Base-by-base conservation (phyloP, 2,797 vertebrate genomes). In the Anas capensis region DNA sequence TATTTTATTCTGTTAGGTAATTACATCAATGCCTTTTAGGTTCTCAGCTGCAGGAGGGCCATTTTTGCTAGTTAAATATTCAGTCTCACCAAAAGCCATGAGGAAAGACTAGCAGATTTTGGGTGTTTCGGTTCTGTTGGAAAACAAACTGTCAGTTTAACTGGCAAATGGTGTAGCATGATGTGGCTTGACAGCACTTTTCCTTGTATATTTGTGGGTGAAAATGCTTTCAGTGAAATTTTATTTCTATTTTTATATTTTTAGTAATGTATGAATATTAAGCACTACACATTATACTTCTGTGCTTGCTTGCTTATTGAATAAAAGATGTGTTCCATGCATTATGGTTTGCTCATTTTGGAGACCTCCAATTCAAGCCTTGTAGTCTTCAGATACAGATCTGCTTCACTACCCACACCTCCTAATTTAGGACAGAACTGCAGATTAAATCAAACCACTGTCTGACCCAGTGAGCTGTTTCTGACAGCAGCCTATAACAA, bases 221-320 rank as follows among this genome's bases (percentile, higher is more conserved):
- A 95, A 95, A 97, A 97, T 90, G 98, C 97, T 97, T 96, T 96
- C 93, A 92, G 97, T 97, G 97, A 96, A 95, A 95, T 97, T 98
- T 97, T 81, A 83, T 97, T 97, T 97, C 97, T 98, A 98, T 97
- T 98, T 98, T 98, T 98, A 97, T 98, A 98, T 97, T 97, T 97
- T 96, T 95, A 92, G 97, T 96, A 94, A 97, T 96, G 96, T 97
- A 93, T 87, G 94, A 97, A 78, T 95, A 77, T 96, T 85, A 73
- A 97, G 97, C 95, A 83, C 96, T 93, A 93, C 94, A 94, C 92
- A 24, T 71, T 90, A 81, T 80, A 83, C 92, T 95, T 88, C 93
- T 96, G 97, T 97, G 97, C 95, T 97, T 97, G 98, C 97, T 97
- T 97, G 97, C 97, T 94, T 97, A 96, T 96, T 94, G 92, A 98